Evolutionary conservation across 2,113 vertebrate genomes (phyloP).

Genomic region (Rutilus rutilus): DNA sequence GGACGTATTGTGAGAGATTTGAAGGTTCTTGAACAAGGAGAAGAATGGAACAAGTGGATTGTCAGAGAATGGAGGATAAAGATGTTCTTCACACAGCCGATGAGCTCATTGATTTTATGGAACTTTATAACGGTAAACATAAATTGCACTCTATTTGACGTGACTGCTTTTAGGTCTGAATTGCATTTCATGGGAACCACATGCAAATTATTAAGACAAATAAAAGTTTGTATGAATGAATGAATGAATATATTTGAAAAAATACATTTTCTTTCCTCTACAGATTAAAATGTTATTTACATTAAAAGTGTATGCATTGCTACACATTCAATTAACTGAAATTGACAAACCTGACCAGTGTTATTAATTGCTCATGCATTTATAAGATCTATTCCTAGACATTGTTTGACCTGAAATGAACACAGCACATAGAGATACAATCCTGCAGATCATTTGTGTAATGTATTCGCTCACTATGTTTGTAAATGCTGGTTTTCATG

Average conservation of each 20-base stretch:
- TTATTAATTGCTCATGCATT: neutral
- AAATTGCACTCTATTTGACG: neutral
- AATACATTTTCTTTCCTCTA: neutral
- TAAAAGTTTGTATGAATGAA: neutral
- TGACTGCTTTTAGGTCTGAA: neutral
- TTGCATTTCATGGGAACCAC: neutral
- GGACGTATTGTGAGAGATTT: neutral
- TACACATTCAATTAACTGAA: neutral
- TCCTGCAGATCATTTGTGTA: neutral
- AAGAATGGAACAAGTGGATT: conserved; percentile 1
- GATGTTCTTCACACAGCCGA: conserved; percentile 51
- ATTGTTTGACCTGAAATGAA: neutral
- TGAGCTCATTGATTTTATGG: conserved; percentile 63
- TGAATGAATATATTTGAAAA: neutral
- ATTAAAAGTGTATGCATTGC: neutral
- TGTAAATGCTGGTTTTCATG: neutral
- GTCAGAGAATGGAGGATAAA: conserved; percentile 54
- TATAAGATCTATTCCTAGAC: conserved; percentile 3
- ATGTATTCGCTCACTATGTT: neutral
- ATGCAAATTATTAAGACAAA: neutral
- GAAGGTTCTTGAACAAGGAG: neutral
- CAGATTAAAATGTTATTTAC: neutral
- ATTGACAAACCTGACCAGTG: neutral
- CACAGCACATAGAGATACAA: neutral
- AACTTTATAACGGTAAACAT: conserved; percentile 54